Percentiles rank a stretch among this genome's conserved stretches.
Evolutionary conservation across 1,140 invertebrate genomes (phyloP).

Genomic region (Drosophila elegans): DNA sequence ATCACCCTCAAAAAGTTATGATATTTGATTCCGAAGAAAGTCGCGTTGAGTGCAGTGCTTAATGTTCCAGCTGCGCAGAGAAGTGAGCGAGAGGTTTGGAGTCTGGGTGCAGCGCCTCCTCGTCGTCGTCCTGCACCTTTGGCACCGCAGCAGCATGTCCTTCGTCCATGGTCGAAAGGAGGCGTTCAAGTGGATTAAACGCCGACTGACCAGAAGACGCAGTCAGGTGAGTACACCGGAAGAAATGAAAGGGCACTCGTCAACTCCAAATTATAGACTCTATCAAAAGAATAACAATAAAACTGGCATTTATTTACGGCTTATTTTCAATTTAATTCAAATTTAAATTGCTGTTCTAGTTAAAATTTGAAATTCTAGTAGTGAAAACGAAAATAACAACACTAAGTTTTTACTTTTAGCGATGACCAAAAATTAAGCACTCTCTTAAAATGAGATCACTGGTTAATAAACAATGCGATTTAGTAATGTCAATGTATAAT

Average conservation of each 20-base stretch:
- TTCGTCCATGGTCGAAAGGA: conserved; percentile 58
- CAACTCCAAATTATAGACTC: too few species aligned
- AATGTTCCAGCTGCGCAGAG: conserved; percentile 64
- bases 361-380: too few species aligned
- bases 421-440: too few species aligned
- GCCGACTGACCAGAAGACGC: conserved; percentile 60
- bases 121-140: conserved; percentile 57
- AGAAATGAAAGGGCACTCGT: background rate
- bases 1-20: conserved; percentile 39
- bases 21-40: conserved; percentile 36
- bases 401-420: too few species aligned
- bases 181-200: conserved; percentile 76
- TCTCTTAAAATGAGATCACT: conserved; percentile 9
- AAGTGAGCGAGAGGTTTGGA: conserved; percentile 47
- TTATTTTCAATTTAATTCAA: too few species aligned
- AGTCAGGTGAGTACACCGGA: conserved; percentile 42
- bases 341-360: too few species aligned
- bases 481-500: background rate
- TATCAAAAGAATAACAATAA: too few species aligned
- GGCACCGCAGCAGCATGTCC: conserved; percentile 67
- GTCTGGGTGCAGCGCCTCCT: conserved; percentile 70
- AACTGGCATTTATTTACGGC: too few species aligned
- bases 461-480: background rate
- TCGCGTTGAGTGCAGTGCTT: conserved; percentile 25
- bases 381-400: too few species aligned